Conservation (phyloP, 2,113 vertebrate species). For the Phrynosoma platyrhinos region DNA sequence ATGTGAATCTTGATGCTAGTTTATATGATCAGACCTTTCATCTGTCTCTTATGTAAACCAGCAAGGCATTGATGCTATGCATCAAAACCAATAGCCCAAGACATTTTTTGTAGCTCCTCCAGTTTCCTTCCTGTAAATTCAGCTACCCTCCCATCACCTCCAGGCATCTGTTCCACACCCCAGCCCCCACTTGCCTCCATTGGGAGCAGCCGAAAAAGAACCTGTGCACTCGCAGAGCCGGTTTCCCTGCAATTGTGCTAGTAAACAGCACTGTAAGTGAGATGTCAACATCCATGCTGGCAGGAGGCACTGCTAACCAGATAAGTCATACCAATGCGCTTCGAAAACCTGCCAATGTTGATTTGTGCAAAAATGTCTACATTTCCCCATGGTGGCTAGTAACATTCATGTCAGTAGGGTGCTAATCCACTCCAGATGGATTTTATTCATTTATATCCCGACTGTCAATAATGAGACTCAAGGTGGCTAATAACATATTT, state of each 20-base stretch:
- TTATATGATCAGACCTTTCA: background rate
- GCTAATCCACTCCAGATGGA: no score
- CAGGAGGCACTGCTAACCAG: background rate
- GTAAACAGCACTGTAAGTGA: background rate
- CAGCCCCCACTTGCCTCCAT: background rate
- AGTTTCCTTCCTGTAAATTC: background rate
- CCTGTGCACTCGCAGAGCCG: background rate
- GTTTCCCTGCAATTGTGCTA: constrained; percentile 3
- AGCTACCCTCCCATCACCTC: background rate
- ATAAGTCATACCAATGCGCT: background rate
- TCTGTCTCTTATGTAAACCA: background rate
- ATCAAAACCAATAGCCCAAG: background rate
- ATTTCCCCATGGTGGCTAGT: background rate
- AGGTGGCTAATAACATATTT: no score
- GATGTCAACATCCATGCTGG: background rate
- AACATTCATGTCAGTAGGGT: no score
- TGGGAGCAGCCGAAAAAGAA: background rate
- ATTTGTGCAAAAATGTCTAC: background rate
- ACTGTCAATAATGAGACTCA: no score
- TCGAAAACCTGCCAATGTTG: background rate
- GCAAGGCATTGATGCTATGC: background rate
- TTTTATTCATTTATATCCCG: background rate
- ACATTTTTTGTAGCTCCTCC: background rate
- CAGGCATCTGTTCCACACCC: background rate
- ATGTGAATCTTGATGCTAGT: background rate